phyloP scores from a whole-genome alignment of 1,140 invertebrate species.

The Saccostrea glomerata region DNA sequence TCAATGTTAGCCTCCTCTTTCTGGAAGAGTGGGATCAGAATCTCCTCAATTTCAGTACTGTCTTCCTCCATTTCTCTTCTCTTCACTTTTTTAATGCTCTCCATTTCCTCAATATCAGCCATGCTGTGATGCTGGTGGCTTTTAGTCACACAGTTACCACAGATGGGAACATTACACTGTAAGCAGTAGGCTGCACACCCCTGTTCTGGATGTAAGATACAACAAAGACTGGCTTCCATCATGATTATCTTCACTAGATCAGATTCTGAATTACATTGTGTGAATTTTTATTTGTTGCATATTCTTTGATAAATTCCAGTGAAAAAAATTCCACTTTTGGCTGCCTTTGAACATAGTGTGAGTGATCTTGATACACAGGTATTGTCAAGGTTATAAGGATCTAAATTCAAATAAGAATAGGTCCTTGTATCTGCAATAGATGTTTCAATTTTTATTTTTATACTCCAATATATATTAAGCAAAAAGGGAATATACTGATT shows the following conservation, averaged over 20 bases:
- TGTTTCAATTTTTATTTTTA: no score
- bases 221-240: not conserved
- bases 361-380: no score
- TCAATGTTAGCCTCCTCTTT: not conserved
- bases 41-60: not conserved
- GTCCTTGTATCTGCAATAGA: no score
- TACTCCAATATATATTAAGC: no score
- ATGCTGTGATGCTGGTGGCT: not conserved
- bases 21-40: not conserved
- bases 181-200: not conserved
- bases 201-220: not conserved
- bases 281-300: no score
- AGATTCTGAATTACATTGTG: no score
- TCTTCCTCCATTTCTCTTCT: slow-evolving; percentile 18
- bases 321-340: no score
- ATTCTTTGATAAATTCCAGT: no score
- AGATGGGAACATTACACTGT: not conserved
- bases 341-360: no score
- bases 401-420: no score
- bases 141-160: not conserved
- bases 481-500: no score
- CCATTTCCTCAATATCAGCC: not conserved
- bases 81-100: not conserved
- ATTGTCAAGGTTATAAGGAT: no score
- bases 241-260: not conserved